A percentile compares a stretch with the other conserved stretches of the same genome.
Conservation (phyloP, 1,140 invertebrate genomes). For the Brachionus calyciflorus region DNA sequence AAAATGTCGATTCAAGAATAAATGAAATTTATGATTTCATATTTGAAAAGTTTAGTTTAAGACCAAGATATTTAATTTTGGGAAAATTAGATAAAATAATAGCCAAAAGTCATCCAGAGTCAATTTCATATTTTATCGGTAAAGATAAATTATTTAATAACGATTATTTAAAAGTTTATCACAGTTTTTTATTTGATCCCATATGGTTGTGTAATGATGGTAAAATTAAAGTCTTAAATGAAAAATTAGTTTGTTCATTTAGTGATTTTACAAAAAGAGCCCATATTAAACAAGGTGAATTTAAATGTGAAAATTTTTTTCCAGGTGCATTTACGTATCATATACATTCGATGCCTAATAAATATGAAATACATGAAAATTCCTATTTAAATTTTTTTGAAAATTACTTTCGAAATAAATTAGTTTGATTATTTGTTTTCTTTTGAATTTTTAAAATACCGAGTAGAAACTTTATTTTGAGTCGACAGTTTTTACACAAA, state of each 20-base stretch:
- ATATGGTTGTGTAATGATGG: conserved; percentile 21
- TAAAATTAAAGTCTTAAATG: neutral
- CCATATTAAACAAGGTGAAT: neutral
- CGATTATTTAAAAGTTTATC: neutral
- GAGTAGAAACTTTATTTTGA: too few species aligned
- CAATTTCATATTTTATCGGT: neutral
- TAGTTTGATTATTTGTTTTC: neutral
- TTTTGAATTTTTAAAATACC: too few species aligned
- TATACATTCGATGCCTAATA: neutral
- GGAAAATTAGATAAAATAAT: neutral
- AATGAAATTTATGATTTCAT: neutral
- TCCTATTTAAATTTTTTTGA: neutral
- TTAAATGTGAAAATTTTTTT: neutral
- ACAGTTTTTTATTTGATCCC: conserved; percentile 15
- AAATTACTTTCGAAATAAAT: neutral
- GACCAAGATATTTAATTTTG: neutral
- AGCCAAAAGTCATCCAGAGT: neutral
- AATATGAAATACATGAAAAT: neutral
- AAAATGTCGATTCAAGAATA: neutral
- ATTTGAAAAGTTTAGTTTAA: neutral
- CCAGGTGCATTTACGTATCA: conserved; percentile 30
- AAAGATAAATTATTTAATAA: neutral
- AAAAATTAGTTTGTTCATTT: neutral
- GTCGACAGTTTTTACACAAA: too few species aligned
- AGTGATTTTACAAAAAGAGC: neutral